phyloP scores from a whole-genome alignment of 2,797 vertebrate genomes.

The Phrynocephalus vlangalii region DNA sequence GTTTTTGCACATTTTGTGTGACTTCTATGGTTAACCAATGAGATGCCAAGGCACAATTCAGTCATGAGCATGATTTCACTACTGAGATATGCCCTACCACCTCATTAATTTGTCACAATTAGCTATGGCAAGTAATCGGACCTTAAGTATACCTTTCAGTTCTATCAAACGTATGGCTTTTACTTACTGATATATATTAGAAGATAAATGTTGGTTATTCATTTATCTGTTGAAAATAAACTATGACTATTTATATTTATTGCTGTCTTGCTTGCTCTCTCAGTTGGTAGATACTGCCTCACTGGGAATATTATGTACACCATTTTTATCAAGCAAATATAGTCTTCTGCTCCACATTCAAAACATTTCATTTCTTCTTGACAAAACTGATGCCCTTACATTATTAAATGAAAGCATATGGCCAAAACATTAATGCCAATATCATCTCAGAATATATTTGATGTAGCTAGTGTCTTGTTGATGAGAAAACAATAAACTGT shows the following conservation, averaged over 20 bases:
- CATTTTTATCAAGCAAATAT: conserved; percentile 34
- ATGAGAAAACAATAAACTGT: conserved; percentile 72
- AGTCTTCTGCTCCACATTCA: conserved; percentile 15
- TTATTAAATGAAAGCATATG: conserved; percentile 56
- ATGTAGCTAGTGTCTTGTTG: conserved; percentile 60
- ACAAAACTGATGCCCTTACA: conserved; percentile 48
- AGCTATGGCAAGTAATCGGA: no score
- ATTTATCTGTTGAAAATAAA: conserved; percentile 1
- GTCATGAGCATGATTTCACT: no score
- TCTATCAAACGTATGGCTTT: not conserved
- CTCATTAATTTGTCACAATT: no score
- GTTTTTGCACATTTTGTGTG: no score
- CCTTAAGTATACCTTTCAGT: not conserved
- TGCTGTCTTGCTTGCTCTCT: not conserved
- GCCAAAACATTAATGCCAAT: conserved; percentile 59
- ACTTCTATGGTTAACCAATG: no score
- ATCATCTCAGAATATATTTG: conserved; percentile 47
- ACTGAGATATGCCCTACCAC: no score
- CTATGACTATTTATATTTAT: conserved; percentile 17
- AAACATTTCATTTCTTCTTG: conserved; percentile 51
- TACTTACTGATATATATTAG: not conserved
- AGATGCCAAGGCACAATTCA: no score
- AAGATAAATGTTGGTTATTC: not conserved
- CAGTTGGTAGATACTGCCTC: conserved; percentile 30
- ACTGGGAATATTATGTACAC: not conserved